phyloP scores from a whole-genome alignment of 2,888 invertebrate species.

The Anoplius nigerrimus region DNA sequence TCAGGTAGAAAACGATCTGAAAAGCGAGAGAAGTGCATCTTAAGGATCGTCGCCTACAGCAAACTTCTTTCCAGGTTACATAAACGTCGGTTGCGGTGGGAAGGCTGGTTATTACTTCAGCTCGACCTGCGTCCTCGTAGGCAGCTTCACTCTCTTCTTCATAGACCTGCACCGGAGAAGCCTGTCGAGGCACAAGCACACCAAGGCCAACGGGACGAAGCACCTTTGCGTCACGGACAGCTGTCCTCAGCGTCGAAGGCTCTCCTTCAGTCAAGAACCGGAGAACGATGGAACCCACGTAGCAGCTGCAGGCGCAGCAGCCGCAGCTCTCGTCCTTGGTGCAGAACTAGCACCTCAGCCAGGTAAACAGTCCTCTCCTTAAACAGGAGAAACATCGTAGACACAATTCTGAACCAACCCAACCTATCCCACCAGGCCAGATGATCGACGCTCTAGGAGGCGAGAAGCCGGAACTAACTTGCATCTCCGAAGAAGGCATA shows the following conservation, averaged over 20 bases:
- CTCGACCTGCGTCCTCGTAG: constrained; percentile 85
- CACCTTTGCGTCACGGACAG: constrained; percentile 78
- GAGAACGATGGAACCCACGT: constrained; percentile 77
- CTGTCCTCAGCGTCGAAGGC: constrained; percentile 78
- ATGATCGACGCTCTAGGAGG: constrained; percentile 59
- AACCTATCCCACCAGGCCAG: constrained; percentile 48
- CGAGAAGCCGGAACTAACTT: constrained; percentile 86
- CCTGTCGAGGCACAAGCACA: constrained; percentile 83
- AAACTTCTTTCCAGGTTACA: constrained; percentile 79
- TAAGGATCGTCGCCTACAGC: neutral
- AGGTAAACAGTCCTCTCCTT: no score
- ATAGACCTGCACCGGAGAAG: constrained; percentile 87
- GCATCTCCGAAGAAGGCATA: constrained; percentile 90
- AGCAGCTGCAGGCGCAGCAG: constrained; percentile 78
- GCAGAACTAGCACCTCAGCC: constrained; percentile 73
- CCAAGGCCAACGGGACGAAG: constrained; percentile 78
- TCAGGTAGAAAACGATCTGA: constrained; percentile 80
- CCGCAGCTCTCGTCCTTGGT: constrained; percentile 80
- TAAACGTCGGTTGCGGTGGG: constrained; percentile 86
- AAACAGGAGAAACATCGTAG: neutral
- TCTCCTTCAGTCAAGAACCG: constrained; percentile 80
- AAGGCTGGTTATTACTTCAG: constrained; percentile 91
- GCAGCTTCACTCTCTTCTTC: constrained; percentile 86
- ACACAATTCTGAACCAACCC: no score
- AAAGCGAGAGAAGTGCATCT: no score